Evolutionary conservation across 2,113 vertebrate genomes (phyloP).

Genomic region (Vidua macroura): DNA sequence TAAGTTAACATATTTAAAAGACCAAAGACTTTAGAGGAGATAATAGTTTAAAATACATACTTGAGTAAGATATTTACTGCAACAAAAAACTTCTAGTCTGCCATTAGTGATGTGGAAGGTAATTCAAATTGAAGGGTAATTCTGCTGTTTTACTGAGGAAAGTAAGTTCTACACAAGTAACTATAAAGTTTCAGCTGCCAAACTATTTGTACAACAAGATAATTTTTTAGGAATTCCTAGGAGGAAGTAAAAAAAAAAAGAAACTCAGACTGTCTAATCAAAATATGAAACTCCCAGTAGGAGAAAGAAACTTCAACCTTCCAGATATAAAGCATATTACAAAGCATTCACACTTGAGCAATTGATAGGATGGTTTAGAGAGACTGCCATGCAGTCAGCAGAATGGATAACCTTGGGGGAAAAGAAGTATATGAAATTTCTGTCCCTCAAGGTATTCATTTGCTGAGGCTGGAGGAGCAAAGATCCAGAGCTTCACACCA

Average conservation of each 20-base stretch:
- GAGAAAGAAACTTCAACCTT: conserved; percentile 44
- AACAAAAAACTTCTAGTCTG: neutral
- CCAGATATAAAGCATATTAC: conserved; percentile 54
- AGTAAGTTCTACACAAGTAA: neutral
- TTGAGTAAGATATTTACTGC: neutral
- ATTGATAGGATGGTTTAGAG: conserved; percentile 32
- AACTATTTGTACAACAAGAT: neutral
- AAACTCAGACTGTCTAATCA: neutral
- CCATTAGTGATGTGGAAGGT: neutral
- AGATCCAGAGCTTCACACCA: neutral
- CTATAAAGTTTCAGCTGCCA: neutral
- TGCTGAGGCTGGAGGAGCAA: neutral
- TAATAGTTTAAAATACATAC: neutral
- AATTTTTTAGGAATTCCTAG: neutral
- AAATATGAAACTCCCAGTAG: conserved; percentile 46
- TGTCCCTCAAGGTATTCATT: conserved; percentile 17
- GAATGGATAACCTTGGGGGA: conserved; percentile 1
- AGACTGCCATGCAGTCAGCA: conserved; percentile 38
- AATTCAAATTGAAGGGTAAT: neutral
- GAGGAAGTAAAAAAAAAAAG: neutral
- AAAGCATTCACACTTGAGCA: conserved; percentile 50
- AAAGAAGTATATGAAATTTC: conserved; percentile 23
- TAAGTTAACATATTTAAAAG: neutral
- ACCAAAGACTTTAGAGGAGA: neutral
- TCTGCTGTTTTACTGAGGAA: neutral